Conservation (phyloP, 2,888 invertebrate genomes). For the Sinotaia quadrata region DNA sequence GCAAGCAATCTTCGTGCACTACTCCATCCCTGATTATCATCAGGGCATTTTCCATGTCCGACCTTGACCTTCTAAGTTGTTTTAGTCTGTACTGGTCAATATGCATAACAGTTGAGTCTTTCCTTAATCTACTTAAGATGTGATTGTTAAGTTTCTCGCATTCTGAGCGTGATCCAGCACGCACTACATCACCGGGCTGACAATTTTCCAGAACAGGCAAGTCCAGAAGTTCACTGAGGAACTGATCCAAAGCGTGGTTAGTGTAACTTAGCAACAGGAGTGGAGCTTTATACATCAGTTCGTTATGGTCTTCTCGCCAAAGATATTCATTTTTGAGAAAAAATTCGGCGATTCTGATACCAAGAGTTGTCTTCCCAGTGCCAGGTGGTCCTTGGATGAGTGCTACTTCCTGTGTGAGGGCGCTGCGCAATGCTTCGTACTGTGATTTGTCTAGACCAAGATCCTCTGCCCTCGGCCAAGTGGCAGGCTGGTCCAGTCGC, state of each 20-base stretch:
- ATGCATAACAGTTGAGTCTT: too few species aligned
- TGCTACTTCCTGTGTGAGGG: conserved; percentile 47
- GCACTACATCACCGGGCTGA: conserved; percentile 46
- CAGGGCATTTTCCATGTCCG: too few species aligned
- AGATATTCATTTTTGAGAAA: conserved; percentile 76
- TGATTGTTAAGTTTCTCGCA: conserved; percentile 45
- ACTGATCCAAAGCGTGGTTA: conserved; percentile 90
- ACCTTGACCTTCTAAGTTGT: too few species aligned
- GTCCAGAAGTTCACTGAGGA: conserved; percentile 77
- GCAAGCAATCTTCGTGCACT: conserved; percentile 8
- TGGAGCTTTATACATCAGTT: conserved; percentile 69
- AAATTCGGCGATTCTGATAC: conserved; percentile 71
- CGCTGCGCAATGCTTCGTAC: conserved; percentile 47
- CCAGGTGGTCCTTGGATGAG: conserved; percentile 57
- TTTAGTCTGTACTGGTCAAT: too few species aligned
- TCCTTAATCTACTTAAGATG: conserved; percentile 17
- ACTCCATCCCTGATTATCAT: conserved; percentile 22
- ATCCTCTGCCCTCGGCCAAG: conserved; percentile 47
- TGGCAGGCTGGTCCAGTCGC: conserved; percentile 28
- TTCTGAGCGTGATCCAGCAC: conserved; percentile 64
- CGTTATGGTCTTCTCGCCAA: conserved; percentile 39
- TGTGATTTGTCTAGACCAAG: conserved; percentile 53
- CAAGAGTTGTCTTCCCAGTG: conserved; percentile 55
- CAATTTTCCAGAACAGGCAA: conserved; percentile 19
- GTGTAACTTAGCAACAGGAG: conserved; percentile 87